phyloP scores from a whole-genome alignment of 2,797 vertebrate species.

The Etheostoma nigrum region DNA sequence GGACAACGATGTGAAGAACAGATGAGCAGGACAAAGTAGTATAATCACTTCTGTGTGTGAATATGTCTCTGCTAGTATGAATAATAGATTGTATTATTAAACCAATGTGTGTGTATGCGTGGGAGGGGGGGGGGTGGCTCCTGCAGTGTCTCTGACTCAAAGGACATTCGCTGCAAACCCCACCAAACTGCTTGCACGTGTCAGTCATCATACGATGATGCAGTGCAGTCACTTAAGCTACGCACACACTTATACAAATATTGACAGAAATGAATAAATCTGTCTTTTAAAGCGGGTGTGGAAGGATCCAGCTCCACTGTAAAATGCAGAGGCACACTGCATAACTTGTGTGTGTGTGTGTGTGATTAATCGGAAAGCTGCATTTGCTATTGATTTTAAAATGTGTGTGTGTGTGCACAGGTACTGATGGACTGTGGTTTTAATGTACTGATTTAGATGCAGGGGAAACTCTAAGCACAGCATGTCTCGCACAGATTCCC shows the following conservation, averaged over 20 bases:
- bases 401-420: constrained; percentile 26
- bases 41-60: constrained; percentile 3
- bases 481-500: constrained; percentile 65
- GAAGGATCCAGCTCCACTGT: constrained; percentile 59
- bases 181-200: constrained; percentile 69
- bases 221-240: constrained; percentile 31
- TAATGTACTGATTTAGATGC: constrained; percentile 82
- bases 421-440: constrained; percentile 58
- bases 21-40: neutral
- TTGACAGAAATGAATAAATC: constrained; percentile 41
- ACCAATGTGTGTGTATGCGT: neutral
- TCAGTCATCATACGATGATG: constrained; percentile 48
- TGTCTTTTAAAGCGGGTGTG: constrained; percentile 46
- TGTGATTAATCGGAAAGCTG: constrained; percentile 72
- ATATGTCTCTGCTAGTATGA: constrained; percentile 7
- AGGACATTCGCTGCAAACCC: constrained; percentile 63
- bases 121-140: neutral
- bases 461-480: constrained; percentile 61
- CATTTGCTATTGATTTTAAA: constrained; percentile 76
- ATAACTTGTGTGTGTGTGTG: constrained; percentile 3
- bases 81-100: constrained; percentile 13
- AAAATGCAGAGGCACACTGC: constrained; percentile 38
- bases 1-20: neutral
- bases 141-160: constrained; percentile 57
- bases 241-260: neutral